Percentiles rank a stretch among this genome's conserved stretches.
These are phyloP conservation scores for Muscicapa striata DNA, from an alignment of 2,797 vertebrate species.

Conservation along the genomic window DNA sequence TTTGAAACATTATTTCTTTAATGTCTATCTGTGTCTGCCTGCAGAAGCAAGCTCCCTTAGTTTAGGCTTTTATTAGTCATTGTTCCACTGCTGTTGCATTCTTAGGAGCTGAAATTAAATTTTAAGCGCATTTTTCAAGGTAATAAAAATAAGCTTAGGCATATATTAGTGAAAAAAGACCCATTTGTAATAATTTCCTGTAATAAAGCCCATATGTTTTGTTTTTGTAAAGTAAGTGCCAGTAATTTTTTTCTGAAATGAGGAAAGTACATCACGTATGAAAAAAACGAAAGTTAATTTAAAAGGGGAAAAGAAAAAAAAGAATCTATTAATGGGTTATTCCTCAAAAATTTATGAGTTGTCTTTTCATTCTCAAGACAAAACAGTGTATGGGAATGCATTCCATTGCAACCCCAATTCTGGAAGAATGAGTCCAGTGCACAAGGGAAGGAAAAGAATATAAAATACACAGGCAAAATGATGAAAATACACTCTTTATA, in stretches of 20 bases:
- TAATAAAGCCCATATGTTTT: conserved; percentile 48
- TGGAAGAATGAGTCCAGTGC: not conserved
- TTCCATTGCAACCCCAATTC: not conserved
- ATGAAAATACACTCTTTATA: not conserved
- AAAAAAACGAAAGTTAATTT: not conserved
- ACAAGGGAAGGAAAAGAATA: not conserved
- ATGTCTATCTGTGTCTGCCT: not conserved
- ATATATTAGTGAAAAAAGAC: conserved; percentile 33
- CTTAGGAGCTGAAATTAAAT: conserved; percentile 52
- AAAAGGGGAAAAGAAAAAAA: not conserved
- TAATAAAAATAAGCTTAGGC: conserved; percentile 63
- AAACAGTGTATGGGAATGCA: not conserved
- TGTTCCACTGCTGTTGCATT: not conserved
- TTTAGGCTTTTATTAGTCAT: not conserved
- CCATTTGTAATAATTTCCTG: conserved; percentile 55
- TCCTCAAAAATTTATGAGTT: not conserved
- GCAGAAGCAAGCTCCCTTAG: not conserved
- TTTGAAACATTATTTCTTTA: not conserved
- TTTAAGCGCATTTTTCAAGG: conserved; percentile 55
- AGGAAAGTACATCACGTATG: not conserved
- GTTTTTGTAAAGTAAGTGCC: conserved; percentile 14
- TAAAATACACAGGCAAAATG: not conserved
- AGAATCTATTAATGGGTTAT: not conserved
- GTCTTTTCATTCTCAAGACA: not conserved
- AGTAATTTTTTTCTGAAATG: not conserved